phyloP scores from a whole-genome alignment of 1,140 invertebrate species.

The Cardiocondyla obscurior region DNA sequence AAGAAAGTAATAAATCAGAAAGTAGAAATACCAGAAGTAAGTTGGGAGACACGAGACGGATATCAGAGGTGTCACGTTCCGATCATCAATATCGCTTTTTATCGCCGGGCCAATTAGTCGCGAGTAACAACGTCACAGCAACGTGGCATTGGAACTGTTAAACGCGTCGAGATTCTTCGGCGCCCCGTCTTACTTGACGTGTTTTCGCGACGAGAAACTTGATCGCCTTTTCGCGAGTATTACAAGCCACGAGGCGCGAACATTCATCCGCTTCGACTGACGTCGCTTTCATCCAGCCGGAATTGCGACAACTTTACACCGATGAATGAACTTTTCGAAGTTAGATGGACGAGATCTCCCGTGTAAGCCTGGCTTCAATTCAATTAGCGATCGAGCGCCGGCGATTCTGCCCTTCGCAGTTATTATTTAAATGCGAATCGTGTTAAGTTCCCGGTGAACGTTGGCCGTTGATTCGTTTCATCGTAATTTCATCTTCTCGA shows the following conservation, averaged over 20 bases:
- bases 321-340: constrained; percentile 53
- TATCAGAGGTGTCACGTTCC: constrained; percentile 14
- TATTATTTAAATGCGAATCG: constrained; percentile 51
- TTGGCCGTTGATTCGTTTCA: constrained; percentile 18
- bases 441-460: constrained; percentile 18
- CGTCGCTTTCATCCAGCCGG: constrained; percentile 39
- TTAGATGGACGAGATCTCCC: constrained; percentile 47
- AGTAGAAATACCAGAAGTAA: background rate
- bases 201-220: background rate
- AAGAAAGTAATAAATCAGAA: constrained; percentile 55
- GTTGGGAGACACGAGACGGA: background rate
- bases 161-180: constrained; percentile 33
- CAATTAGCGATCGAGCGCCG: constrained; percentile 50
- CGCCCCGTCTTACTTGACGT: background rate
- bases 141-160: constrained; percentile 31
- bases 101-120: constrained; percentile 64
- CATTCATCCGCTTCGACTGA: constrained; percentile 7
- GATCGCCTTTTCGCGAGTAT: background rate
- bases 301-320: constrained; percentile 61
- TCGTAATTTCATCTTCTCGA: constrained; percentile 24
- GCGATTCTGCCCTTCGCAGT: constrained; percentile 39
- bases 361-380: constrained; percentile 37
- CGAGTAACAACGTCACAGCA: constrained; percentile 49
- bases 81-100: constrained; percentile 56
- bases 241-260: background rate